phyloP scores from a whole-genome alignment of 2,113 vertebrate genomes.

The Mobula hypostoma region DNA sequence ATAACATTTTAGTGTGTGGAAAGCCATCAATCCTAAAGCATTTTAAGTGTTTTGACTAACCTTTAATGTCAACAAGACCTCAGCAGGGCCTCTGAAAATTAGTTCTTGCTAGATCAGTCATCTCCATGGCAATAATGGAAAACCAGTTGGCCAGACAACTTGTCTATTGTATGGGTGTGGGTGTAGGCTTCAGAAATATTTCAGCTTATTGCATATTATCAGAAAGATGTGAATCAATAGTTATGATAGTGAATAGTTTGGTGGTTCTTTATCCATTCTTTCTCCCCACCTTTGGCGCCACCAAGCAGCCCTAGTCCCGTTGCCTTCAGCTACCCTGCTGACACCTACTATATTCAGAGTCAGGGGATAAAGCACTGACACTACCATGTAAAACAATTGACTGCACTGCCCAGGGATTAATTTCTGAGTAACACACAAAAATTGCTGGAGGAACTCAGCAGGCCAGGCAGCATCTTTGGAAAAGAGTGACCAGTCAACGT shows the following conservation, averaged over 20 bases:
- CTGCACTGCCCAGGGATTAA: too few species aligned
- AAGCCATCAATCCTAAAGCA: slow-evolving; percentile 16
- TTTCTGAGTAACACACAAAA: too few species aligned
- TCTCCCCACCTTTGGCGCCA: background rate
- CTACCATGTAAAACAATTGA: too few species aligned
- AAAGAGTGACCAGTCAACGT: too few species aligned
- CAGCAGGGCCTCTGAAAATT: slow-evolving; percentile 11
- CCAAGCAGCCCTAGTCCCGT: too few species aligned
- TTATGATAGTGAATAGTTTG: background rate
- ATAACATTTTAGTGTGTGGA: slow-evolving; percentile 23
- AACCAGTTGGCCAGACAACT: background rate
- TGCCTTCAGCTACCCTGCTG: too few species aligned
- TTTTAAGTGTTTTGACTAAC: slow-evolving; percentile 30
- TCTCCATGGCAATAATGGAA: slow-evolving; percentile 12
- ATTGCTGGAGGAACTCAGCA: too few species aligned
- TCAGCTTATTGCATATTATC: background rate
- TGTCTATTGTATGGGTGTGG: background rate
- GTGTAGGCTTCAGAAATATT: background rate
- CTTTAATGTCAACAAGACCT: slow-evolving; percentile 30
- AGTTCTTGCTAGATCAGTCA: slow-evolving; percentile 9
- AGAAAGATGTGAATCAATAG: background rate
- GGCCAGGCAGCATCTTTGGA: too few species aligned
- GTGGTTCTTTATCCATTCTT: background rate
- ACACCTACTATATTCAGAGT: too few species aligned
- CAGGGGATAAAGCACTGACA: too few species aligned